These are phyloP conservation scores for Lissocephala sabroskyi DNA, from an alignment of 2,888 invertebrate species.

Conservation along the genomic window DNA sequence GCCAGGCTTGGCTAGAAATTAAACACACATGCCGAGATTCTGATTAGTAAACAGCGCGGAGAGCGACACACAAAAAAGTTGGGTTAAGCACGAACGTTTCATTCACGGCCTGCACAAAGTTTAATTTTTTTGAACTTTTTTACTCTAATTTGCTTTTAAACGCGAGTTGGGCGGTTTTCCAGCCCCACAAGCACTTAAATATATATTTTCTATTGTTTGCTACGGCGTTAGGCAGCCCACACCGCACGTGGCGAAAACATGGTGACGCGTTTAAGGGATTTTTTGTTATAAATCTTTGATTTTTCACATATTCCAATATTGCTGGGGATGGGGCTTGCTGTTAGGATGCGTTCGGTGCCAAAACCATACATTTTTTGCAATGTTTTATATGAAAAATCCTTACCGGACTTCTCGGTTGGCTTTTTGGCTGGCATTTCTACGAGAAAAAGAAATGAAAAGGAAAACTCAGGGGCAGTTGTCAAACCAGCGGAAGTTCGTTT, in stretches of 20 bases:
- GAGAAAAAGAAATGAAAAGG: slow-evolving; percentile 73
- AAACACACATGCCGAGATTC: slow-evolving; percentile 1
- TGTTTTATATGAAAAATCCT: slow-evolving; percentile 71
- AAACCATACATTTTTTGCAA: slow-evolving; percentile 28
- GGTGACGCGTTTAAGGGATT: slow-evolving; percentile 10
- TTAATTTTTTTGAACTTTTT: too few species aligned
- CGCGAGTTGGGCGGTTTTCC: too few species aligned
- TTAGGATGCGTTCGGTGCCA: slow-evolving; percentile 24
- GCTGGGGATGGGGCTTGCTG: slow-evolving; percentile 9
- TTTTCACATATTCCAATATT: slow-evolving; percentile 11
- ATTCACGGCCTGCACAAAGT: background rate
- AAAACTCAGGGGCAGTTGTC: slow-evolving; percentile 55
- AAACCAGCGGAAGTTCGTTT: slow-evolving; percentile 41
- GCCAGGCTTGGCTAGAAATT: slow-evolving; percentile 74
- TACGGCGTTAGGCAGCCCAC: slow-evolving; percentile 10
- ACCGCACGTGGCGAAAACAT: slow-evolving; percentile 50
- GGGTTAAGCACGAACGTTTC: slow-evolving; percentile 44
- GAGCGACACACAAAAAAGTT: slow-evolving; percentile 21
- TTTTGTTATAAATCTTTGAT: slow-evolving; percentile 26
- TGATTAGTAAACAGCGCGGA: slow-evolving; percentile 33
- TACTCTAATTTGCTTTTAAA: background rate
- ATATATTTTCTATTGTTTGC: too few species aligned
- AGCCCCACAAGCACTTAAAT: slow-evolving; percentile 1
- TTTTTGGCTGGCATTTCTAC: slow-evolving; percentile 89
- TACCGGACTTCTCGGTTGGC: slow-evolving; percentile 89